Conservation (phyloP, 2,888 invertebrate genomes). For the Gastracanthus pulcherrimus region DNA sequence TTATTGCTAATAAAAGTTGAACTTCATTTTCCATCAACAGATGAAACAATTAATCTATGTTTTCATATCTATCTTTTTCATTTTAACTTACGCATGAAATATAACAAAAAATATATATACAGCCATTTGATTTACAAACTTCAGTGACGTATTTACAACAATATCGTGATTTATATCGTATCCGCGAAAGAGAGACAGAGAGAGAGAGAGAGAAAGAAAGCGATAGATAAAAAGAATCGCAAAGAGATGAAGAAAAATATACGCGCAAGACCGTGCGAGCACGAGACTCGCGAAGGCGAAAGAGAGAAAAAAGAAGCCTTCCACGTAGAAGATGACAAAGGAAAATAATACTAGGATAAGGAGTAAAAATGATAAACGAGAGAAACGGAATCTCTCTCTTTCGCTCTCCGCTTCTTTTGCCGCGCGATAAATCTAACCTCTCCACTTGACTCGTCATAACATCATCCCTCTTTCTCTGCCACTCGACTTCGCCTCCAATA, state of each 20-base stretch:
- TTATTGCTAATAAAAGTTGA: too few relatives aligned
- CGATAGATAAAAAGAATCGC: neutral
- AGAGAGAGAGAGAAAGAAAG: conserved; percentile 17
- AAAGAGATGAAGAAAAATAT: conserved; percentile 14
- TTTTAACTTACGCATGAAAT: too few relatives aligned
- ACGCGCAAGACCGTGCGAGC: neutral
- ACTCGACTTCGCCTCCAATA: conserved; percentile 65
- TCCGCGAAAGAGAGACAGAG: neutral
- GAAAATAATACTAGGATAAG: conserved; percentile 45
- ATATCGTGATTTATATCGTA: neutral
- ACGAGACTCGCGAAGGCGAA: neutral
- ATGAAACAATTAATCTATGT: too few relatives aligned
- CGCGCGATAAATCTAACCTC: conserved; percentile 67
- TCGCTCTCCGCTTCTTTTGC: neutral
- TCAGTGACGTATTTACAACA: neutral
- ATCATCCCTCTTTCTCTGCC: conserved; percentile 63
- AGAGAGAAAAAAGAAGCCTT: neutral
- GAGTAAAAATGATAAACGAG: conserved; percentile 52
- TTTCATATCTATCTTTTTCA: too few relatives aligned
- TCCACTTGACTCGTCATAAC: conserved; percentile 67
- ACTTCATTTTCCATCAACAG: too few relatives aligned
- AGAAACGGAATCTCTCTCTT: conserved; percentile 59
- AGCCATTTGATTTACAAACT: too few relatives aligned
- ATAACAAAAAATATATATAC: too few relatives aligned
- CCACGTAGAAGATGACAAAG: conserved; percentile 12